Base-by-base conservation (phyloP, 2,888 invertebrate genomes). In the Acrobasis repandana region DNA sequence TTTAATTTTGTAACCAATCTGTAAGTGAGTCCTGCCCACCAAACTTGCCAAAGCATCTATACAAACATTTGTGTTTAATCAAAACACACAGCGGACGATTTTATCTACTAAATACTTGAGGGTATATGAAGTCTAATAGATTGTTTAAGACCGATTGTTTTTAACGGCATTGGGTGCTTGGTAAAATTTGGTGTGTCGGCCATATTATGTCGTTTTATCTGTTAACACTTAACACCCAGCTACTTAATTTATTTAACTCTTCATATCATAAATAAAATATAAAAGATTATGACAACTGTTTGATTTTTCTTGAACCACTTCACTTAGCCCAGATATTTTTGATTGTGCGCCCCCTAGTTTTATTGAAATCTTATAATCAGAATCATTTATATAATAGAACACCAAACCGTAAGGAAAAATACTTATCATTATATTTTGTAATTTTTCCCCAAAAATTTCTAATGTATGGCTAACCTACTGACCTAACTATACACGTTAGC, bases 241-340 rank as follows among this genome's bases (percentile, higher is more conserved):
- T 36, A 58, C 49, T 33, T 57, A 57, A 57, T 46, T 57, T 57
- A 57, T 47, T 57, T 47, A 57, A 46, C 46, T 58, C 50, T 58
- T 58, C 58, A 58, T 58, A 58, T 58, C 58, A 58, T 58, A 38
- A 58, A 58, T 50, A 58, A 50, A 50, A 49, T 18, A 38, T 49
- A 36, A 49, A 49, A 14, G 38, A 58, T 49, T 20, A 38, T 34
- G 33, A 28, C 33, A 1, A 20, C 10, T 33, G 14, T 20, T 57
- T n/a, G 46, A 33, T 33, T 57, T 33, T 43, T 54, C 33, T 11
- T n/a, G 1, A 10, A 20, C 10, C 14, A 38, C 38, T 14, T 38
- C 2, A 38, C 2, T 38, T 5, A 28, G 6, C 28, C 28, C 8
- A 28, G 28, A 28, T 28, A 6, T 28, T 4, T 4, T 28, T 28